Evolutionary conservation across 1,140 invertebrate species (phyloP), one percentile per base, ranked within the genome.

Genomic region (Augochlora pura): DNA sequence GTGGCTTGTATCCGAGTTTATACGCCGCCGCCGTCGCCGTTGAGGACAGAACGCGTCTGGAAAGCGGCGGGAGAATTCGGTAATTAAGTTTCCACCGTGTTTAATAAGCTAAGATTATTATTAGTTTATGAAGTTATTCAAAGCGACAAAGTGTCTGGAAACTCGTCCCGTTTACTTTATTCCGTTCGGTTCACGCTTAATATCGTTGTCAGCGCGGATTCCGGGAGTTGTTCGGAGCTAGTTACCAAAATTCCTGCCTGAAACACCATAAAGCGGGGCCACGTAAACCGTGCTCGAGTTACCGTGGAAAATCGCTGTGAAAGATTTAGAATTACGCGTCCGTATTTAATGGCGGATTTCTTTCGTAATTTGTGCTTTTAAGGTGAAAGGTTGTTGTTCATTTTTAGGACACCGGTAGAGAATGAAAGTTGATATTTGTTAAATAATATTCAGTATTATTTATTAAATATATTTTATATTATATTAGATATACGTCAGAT

Each of bases 41-140:
- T n/a, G 9, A 8, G 21, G 5, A 14, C 12, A 54, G 52, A 23
- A n/a, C n/a, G n/a, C 23, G 65, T 60, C 52, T 38, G 54, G 18
- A n/a, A 46, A 14, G 21, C 14, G 52, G 21, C 38, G 14, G 4
- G 57, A 25, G 46, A 70, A 70, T 77, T 70, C 25, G 42, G 25
- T 27, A 67, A 77, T 77, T 77, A 77, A 77, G 74, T 69, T 77
- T 49, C 66, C 65, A 59, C 25, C 12, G 18, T 62, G 39, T 77
- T 62, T 77, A 70, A 77, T 49, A 38, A 77, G 66, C 74, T 38
- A 77, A 68, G 66, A 77, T 77, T 70, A 70, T 70, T 77, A 77
- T 77, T 77, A 77, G 74, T 77, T 70, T 77, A 25, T 42, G 12
- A 60, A 70, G 66, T 77, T 77, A 62, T 77, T 62, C 54, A 0